These are phyloP conservation scores for Spongilla lacustris DNA, from an alignment of 37 sponge, comb jelly and placozoan species.

Conservation along the genomic window DNA sequence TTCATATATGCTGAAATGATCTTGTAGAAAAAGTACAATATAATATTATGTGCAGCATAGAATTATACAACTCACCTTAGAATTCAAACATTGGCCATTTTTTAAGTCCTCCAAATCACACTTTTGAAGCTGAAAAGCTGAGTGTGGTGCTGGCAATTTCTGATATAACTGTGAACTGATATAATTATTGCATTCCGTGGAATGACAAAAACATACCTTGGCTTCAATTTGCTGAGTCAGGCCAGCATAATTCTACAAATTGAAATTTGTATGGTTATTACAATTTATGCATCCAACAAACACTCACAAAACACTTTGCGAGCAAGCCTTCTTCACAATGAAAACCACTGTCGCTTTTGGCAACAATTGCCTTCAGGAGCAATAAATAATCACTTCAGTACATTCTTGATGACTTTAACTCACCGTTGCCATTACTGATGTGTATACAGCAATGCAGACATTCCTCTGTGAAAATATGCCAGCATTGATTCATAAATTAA, in stretches of 20 bases:
- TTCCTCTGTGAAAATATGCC: background rate
- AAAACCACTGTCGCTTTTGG: background rate
- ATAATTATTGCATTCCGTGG: background rate
- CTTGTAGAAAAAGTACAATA: no score
- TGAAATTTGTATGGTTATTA: background rate
- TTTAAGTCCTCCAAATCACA: no score
- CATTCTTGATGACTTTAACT: background rate
- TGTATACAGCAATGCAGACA: background rate
- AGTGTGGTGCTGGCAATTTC: no score
- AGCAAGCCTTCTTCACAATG: background rate
- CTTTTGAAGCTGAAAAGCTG: no score
- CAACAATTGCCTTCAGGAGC: background rate
- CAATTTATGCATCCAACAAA: background rate
- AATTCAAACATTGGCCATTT: no score
- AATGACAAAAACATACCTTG: background rate
- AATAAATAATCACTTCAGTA: background rate
- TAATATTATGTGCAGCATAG: no score
- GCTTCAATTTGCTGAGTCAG: background rate
- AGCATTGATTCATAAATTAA: background rate
- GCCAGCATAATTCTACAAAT: background rate
- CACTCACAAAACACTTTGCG: background rate
- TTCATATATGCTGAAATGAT: no score
- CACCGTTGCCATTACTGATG: background rate
- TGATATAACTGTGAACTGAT: background rate
- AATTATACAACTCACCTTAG: no score